Base-by-base conservation (phyloP, 64 coral and sea anemone species). In the Dendronephthya gigantea region DNA sequence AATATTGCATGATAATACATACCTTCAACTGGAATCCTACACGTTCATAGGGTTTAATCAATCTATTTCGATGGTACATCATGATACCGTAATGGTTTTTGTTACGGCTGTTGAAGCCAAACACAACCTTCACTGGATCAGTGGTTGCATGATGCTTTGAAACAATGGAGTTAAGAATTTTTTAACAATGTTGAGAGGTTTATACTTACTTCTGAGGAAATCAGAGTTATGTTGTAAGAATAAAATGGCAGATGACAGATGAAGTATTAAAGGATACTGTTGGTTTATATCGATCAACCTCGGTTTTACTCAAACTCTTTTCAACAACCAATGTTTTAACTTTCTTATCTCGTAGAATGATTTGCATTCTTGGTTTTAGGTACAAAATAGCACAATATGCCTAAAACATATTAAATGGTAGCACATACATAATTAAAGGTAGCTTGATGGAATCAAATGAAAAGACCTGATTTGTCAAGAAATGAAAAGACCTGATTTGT, bases 311-410 rank as follows among this genome's bases (percentile, higher is more conserved):
- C 10, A 96, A 84, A 52, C 94, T 96, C 74, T 96, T 96, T 6
- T 91, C 92, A 82, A 96, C 90, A 2, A 92, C 91, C 56, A 85
- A 88, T 5, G 91, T 93, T 50, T 86, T 88, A 4, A 96, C 94
- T 88, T 96, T 96, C 39, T 88, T 90, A 31, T 89, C 86, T 69
- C 94, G 83, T 40, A 96, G 38, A 23, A 96, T 56, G 49, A 96
- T 96, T 79, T 96, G 94, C 94, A 96, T 96, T 52, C 87, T 90
- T 39, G 94, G 94, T 51, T 86, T 88, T 14, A 96, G 62, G 84
- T 96, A 96, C 52, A 96, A 76, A 84, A 96, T 96, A n/a, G 94
- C 88, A 88, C 94, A 96, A 39, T 96, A 96, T 12, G 94, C 94
- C 94, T 96, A 83, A 22, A 85, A 87, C 83, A 22, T n/a, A n/a